Percentiles rank a stretch among this genome's conserved stretches.
These are phyloP conservation scores for Pangasius sanitwongsei DNA, from an alignment of 2,797 vertebrate species.

Conservation along the genomic window DNA sequence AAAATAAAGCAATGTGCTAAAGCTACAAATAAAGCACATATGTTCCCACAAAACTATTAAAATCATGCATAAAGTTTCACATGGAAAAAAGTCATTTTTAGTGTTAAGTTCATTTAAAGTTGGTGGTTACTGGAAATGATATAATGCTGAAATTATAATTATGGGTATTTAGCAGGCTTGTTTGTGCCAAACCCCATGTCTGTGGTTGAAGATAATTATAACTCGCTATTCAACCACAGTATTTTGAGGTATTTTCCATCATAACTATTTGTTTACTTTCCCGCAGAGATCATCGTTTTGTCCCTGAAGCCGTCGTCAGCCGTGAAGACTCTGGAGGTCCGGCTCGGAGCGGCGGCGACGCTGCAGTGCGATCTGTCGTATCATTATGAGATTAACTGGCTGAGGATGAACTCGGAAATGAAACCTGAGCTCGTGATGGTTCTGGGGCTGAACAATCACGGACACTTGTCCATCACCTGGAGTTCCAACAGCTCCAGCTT, in stretches of 20 bases:
- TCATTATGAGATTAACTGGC: conserved; percentile 39
- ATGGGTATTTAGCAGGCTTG: background rate
- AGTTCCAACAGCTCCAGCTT: background rate
- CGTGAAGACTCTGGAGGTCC: background rate
- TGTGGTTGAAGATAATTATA: conserved; percentile 17
- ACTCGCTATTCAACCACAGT: background rate
- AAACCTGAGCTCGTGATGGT: background rate
- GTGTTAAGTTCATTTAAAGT: background rate
- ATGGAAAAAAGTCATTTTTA: background rate
- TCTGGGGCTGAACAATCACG: conserved; percentile 28
- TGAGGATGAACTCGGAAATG: conserved; percentile 2
- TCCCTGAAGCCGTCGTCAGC: background rate
- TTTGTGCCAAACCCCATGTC: background rate
- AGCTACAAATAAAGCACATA: background rate
- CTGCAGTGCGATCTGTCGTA: conserved; percentile 17
- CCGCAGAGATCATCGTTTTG: background rate
- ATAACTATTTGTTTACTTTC: background rate
- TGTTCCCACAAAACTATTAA: background rate
- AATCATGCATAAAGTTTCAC: background rate
- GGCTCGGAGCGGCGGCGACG: background rate
- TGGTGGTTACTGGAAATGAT: background rate
- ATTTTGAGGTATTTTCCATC: background rate
- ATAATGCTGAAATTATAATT: background rate
- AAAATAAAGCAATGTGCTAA: background rate
- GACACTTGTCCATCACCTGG: background rate